phyloP scores from a whole-genome alignment of 2,113 vertebrate genomes.

The Eublepharis macularius region DNA sequence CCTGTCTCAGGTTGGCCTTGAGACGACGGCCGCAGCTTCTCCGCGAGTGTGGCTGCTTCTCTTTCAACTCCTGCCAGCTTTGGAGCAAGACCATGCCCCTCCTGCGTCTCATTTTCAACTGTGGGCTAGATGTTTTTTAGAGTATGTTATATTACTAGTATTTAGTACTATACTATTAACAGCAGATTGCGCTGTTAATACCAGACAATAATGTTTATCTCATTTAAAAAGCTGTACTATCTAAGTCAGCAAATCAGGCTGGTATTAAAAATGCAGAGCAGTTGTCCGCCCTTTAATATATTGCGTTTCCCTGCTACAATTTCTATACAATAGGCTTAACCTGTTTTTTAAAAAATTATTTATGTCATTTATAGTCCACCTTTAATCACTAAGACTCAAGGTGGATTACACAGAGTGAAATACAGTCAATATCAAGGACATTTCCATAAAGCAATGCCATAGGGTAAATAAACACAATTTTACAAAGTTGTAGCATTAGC shows the following conservation, averaged over 20 bases:
- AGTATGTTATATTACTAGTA: too few species aligned
- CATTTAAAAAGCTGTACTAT: neutral
- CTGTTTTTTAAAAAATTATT: neutral
- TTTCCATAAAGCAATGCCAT: too few species aligned
- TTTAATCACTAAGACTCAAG: too few species aligned
- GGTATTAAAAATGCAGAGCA: neutral
- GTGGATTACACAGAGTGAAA: too few species aligned
- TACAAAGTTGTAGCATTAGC: too few species aligned
- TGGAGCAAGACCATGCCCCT: neutral
- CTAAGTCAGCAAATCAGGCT: neutral
- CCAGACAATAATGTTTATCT: neutral
- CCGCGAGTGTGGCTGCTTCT: accelerated
- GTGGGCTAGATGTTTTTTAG: neutral
- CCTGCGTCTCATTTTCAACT: neutral
- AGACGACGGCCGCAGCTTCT: neutral
- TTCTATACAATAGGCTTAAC: too few species aligned
- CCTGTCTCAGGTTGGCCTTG: neutral
- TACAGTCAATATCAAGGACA: too few species aligned
- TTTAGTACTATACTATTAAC: too few species aligned
- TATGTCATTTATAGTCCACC: too few species aligned
- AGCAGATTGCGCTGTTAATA: neutral
- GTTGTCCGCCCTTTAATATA: neutral
- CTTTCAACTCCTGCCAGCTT: neutral
- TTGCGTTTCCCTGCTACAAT: too few species aligned
- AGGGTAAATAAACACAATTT: too few species aligned